Evolutionary conservation across 2,888 invertebrate genomes (phyloP), one percentile per base, ranked within the genome.

Genomic region (Metellina segmentata): DNA sequence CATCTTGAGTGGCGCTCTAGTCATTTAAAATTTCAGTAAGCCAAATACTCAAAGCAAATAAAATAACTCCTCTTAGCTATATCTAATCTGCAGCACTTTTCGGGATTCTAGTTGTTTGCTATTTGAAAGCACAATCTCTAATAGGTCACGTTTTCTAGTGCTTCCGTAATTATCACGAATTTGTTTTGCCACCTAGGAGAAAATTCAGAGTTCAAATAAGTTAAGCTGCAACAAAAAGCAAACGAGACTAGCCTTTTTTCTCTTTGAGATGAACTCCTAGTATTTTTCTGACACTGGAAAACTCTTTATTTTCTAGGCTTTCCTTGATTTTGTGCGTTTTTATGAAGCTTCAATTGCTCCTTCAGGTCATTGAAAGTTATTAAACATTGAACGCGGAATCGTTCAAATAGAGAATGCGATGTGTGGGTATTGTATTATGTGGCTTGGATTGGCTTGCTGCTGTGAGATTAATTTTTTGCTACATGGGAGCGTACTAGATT

Each of bases 61-160:
- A 70, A 71, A 52, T 89, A 89, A 83, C 83, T 69, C 83, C 19
- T 70, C 70, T 83, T 89, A 78, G 82, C 75, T 83, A 83, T 82
- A 75, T 77, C 78, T 83, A 83, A 89, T 83, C 82, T 89, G 89
- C 77, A 83, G 83, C 89, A 89, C 89, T 89, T 89, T 71, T 89
- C 82, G 83, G 89, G 89, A 9, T 53, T 89, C 89, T 53, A 71
- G 78, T 71, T 89, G 89, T 89, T 89, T 89, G 89, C 89, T 69
- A 52, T 89, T 83, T 61, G 83, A 83, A 89, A 89, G 77, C 89
- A 89, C 78, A 70, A 89, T 89, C 89, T 83, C 77, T 89, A 89
- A 83, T 89, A 89, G 89, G 89, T 89, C 89, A 89, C 89, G 89
- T 89, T 83, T 89, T 89, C 81, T 83, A 89, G 89, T 71, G 89